Evolutionary conservation across 2,113 vertebrate species (phyloP), one percentile per base, ranked within the genome.

Genomic region (Cygnus buccinator): DNA sequence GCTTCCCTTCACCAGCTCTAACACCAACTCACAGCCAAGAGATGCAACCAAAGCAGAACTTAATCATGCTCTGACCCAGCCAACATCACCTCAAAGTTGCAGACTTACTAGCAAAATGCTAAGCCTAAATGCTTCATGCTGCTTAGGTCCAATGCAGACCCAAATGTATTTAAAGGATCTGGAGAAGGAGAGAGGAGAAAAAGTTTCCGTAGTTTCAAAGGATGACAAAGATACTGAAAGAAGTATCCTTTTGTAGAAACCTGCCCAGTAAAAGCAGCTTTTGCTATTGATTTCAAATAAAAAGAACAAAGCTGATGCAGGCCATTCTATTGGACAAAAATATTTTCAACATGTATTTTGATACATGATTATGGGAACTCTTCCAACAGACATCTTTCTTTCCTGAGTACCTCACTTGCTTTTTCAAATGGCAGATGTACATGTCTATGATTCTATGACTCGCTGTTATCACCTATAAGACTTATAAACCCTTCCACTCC

Each of bases 401-500:
- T 86, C 78, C 31, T 11, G 8, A 28, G 22, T 63, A 63, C 52
- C 83, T 91, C 48, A 66, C 35, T 58, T 81, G 33, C 59, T 90
- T 85, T 41, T n/a, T 91, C 63, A 80, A 48, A 75, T 2, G 18
- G 68, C 33, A 85, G 74, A 80, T 4, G 1, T 92, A 62, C 63
- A 66, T 6, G 46, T 11, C 46, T 48, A 48, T 48, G 46, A 48
- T 22, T 48, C 20, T 48, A 48, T 6, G 48, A 58, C 19, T 84
- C 67, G n/a, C 46, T 83, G 54, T 93, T 89, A 94, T 33, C 78
- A 79, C 67, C 39, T 57, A 23, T 68, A 63, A 94, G 46, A 68
- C 73, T 90, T 90, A 52, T n/a, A 94, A 82, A 92, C 48, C 54
- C 48, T 95, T 90, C 79, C 57, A 39, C 55, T 84, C 35, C 33